Evolutionary conservation across 2,888 invertebrate genomes (phyloP).

Genomic region (Pollenia amentaria): DNA sequence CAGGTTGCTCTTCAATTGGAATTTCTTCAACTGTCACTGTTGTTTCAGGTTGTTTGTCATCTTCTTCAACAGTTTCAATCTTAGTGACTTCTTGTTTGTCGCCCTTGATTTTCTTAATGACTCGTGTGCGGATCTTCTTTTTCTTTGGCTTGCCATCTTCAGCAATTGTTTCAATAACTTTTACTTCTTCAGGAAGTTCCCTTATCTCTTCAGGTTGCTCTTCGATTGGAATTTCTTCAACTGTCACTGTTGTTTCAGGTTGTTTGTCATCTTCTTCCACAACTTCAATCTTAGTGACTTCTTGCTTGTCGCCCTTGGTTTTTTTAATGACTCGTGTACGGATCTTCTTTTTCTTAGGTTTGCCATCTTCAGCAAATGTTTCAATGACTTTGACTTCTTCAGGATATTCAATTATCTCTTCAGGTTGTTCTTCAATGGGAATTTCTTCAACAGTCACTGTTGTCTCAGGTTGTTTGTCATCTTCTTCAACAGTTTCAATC

Average conservation of each 20-base stretch:
- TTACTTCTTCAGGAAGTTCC: constrained; percentile 31
- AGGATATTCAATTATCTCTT: constrained; percentile 12
- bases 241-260: constrained; percentile 38
- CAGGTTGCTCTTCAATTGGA: background rate
- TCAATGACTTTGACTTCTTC: constrained; percentile 25
- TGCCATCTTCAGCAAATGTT: constrained; percentile 13
- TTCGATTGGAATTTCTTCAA: background rate
- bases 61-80: constrained; percentile 40
- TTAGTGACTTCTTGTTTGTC: constrained; percentile 35
- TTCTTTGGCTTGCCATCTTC: constrained; percentile 28
- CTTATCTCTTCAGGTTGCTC: background rate
- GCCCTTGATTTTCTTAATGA: constrained; percentile 39
- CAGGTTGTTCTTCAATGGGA: background rate
- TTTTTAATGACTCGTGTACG: constrained; percentile 36
- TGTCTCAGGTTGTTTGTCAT: constrained; percentile 34
- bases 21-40: constrained; percentile 24
- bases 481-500: constrained; percentile 43
- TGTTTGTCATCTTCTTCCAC: constrained; percentile 30
- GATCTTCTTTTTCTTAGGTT: constrained; percentile 32
- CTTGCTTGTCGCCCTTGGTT: constrained; percentile 24
- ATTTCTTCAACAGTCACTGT: constrained; percentile 28
- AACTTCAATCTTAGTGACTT: constrained; percentile 27
- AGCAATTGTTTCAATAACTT: constrained; percentile 5
- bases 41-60: constrained; percentile 31
- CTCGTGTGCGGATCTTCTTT: constrained; percentile 38